phyloP scores from a whole-genome alignment of 64 coral and sea anemone species.

The Pachyseris speciosa region DNA sequence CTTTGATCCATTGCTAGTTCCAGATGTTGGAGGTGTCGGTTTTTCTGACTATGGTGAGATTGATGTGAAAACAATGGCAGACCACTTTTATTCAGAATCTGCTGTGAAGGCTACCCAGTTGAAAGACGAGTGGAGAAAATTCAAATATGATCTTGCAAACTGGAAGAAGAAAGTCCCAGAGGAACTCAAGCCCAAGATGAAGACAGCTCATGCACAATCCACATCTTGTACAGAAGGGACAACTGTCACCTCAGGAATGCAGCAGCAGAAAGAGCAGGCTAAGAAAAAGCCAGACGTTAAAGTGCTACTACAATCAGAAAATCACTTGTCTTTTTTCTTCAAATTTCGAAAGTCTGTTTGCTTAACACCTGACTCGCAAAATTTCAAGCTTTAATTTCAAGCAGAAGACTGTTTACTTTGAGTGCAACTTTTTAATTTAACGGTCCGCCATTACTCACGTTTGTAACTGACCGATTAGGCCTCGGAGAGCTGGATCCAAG shows the following conservation, averaged over 20 bases:
- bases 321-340: too few relatives aligned
- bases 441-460: too few relatives aligned
- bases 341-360: too few relatives aligned
- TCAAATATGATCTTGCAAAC: neutral
- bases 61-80: neutral
- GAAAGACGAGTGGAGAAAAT: slow-evolving; percentile 3
- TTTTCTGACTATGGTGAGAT: neutral
- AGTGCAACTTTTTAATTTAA: too few relatives aligned
- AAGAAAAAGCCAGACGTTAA: neutral
- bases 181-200: neutral
- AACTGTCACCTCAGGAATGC: neutral
- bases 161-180: neutral
- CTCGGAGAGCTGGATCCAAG: too few relatives aligned
- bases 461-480: too few relatives aligned
- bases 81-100: slow-evolving; percentile 4
- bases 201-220: neutral
- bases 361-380: too few relatives aligned
- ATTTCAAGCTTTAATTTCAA: too few relatives aligned
- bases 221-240: neutral
- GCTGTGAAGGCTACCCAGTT: neutral
- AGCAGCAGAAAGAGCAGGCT: neutral
- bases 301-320: too few relatives aligned
- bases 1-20: neutral
- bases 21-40: neutral
- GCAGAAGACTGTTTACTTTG: too few relatives aligned